phyloP scores from a whole-genome alignment of 2,113 vertebrate genomes.

The Clarias gariepinus region DNA sequence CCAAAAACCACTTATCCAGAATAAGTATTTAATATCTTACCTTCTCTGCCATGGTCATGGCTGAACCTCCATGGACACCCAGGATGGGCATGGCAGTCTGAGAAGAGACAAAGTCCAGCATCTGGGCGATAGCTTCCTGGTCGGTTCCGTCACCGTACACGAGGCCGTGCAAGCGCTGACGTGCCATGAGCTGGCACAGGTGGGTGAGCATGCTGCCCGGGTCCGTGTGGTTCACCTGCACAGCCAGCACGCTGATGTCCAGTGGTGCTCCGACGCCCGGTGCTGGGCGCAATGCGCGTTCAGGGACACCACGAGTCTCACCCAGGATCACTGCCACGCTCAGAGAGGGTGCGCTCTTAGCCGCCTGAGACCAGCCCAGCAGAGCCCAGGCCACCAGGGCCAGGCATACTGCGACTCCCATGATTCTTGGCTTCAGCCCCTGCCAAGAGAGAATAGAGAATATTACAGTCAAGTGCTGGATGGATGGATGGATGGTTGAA shows the following conservation, averaged over 20 bases:
- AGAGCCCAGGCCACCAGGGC: slow-evolving; percentile 46
- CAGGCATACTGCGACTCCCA: slow-evolving; percentile 48
- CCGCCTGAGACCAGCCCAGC: slow-evolving; percentile 52
- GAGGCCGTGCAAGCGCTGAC: slow-evolving; percentile 92
- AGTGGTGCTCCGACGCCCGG: slow-evolving; percentile 42
- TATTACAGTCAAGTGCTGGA: background rate
- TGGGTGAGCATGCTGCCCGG: slow-evolving; percentile 82
- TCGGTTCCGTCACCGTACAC: slow-evolving; percentile 95
- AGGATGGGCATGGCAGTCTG: slow-evolving; percentile 94
- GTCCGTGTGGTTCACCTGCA: slow-evolving; percentile 55
- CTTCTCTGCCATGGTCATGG: slow-evolving; percentile 99
- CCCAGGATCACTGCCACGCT: slow-evolving; percentile 55
- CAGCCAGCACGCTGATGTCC: slow-evolving; percentile 46
- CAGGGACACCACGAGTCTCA: slow-evolving; percentile 42
- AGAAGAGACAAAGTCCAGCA: slow-evolving; percentile 99
- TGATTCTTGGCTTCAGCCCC: slow-evolving; percentile 52
- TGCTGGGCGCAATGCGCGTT: slow-evolving; percentile 39
- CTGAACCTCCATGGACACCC: slow-evolving; percentile 94
- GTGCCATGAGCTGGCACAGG: slow-evolving; percentile 93
- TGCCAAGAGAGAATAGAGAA: background rate
- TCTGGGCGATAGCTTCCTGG: slow-evolving; percentile 96
- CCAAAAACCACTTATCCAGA: background rate
- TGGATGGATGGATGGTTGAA: background rate
- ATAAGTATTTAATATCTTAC: slow-evolving; percentile 79
- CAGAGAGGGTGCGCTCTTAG: slow-evolving; percentile 50